Evolutionary conservation across 2,113 vertebrate species (phyloP), one percentile per base, ranked within the genome.

Genomic region (Pterocles burchelli): DNA sequence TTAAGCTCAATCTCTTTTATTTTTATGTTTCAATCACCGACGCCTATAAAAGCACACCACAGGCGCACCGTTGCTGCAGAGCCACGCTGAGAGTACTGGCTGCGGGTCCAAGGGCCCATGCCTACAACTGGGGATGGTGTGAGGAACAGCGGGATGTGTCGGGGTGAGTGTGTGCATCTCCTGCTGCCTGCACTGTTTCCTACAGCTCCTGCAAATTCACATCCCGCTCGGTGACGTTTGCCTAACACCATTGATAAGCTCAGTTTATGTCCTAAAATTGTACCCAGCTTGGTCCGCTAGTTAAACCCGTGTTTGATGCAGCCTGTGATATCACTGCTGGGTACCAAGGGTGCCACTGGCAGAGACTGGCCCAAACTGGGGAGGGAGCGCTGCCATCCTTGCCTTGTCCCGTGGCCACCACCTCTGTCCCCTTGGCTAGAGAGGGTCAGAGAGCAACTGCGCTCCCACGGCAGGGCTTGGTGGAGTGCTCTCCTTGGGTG

Each of bases 281-380:
- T 24, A 17, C 11, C 22, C 66, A 13, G 0, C 29, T 49, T 45
- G 54, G 12, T 24, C 25, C 18, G 1, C 22, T 48, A 33, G 41
- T 34, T 18, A 65, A 82, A 33, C 15, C 29, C 28, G 17, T 10
- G 1, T 41, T 48, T 41, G 36, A 6, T 20, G 38, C 63, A n/a
- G 57, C n/a, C 16, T 2, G 25, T 7, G 21, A 11, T 22, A 65
- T 26, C 17, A 13, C 25, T 48, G 34, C 63, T 51, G 28, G 52
- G 38, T 22, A 11, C 43, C 31, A 4, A 7, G 21, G 31, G 45
- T 0, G 0, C 19, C 1, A 0, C 29, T 2, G 3, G 24, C 34
- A 9, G 36, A 36, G 46, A 11, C 18, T 0, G 2, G 18, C 5
- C 24, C 13, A 20, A 6, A 5, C 5, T 7, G 59, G 36, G 17